phyloP scores from a whole-genome alignment of 2,113 vertebrate species.

The Dicaeum eximium region DNA sequence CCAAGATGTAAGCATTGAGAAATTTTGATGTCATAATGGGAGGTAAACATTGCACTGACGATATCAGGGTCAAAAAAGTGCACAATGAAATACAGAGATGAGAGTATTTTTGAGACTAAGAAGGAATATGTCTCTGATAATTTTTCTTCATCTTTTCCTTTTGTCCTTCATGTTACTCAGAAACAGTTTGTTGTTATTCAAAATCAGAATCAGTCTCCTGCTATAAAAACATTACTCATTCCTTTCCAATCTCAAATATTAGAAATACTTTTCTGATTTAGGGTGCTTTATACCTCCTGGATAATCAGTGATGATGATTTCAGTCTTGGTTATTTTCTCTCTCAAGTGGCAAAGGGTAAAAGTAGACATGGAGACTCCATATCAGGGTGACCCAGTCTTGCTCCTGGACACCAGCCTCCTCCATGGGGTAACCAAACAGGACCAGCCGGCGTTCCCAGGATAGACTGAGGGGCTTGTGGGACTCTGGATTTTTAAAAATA shows the following conservation, averaged over 20 bases:
- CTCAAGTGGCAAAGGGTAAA: background rate
- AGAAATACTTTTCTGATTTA: background rate
- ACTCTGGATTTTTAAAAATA: background rate
- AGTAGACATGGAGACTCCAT: rapidly evolving
- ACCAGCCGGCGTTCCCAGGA: background rate
- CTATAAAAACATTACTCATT: background rate
- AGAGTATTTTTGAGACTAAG: background rate
- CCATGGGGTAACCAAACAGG: background rate
- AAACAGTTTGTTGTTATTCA: background rate
- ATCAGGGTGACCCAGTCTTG: background rate
- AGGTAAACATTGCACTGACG: background rate
- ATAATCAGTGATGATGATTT: background rate
- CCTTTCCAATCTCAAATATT: background rate
- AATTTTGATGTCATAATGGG: background rate
- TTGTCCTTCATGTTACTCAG: background rate
- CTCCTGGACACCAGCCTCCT: background rate
- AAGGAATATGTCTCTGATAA: background rate
- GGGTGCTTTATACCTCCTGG: background rate
- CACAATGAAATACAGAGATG: background rate
- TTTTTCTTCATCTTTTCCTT: background rate
- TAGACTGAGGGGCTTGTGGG: background rate
- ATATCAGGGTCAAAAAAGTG: background rate
- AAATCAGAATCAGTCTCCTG: background rate
- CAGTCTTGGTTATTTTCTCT: background rate
- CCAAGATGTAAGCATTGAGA: background rate